Conservation (phyloP, 2,888 invertebrate genomes). For the Conus canariensis region DNA sequence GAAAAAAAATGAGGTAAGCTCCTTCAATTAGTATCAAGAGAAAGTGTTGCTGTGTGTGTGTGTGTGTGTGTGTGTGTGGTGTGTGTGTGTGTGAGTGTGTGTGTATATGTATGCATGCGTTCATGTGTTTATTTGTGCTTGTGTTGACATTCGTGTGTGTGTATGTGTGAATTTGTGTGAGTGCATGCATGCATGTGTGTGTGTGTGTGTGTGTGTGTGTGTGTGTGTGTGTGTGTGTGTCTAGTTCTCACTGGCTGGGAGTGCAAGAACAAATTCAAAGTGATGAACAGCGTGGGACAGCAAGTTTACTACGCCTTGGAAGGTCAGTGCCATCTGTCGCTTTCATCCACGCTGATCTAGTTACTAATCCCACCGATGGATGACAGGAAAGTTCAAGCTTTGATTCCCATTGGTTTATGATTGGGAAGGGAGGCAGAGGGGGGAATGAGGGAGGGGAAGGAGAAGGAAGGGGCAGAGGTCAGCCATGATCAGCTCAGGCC, state of each 20-base stretch:
- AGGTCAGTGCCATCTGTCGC: conserved; percentile 31
- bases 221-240: not conserved
- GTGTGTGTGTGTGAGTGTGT: not conserved
- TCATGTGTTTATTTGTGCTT: not conserved
- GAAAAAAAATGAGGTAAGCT: too few species aligned
- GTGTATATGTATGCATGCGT: not conserved
- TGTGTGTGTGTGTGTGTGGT: too few species aligned
- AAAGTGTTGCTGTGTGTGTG: too few species aligned
- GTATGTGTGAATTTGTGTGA: not conserved
- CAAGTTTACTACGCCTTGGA: conserved; percentile 45
- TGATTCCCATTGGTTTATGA: too few species aligned
- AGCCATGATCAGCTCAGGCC: too few species aligned
- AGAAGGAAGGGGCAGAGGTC: too few species aligned
- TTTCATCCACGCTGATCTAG: not conserved
- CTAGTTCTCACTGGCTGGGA: conserved; percentile 45
- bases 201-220: conserved; percentile 17
- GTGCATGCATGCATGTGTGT: not conserved
- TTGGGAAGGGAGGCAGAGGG: too few species aligned
- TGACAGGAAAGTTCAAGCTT: too few species aligned
- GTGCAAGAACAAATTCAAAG: conserved; percentile 45
- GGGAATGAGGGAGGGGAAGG: too few species aligned
- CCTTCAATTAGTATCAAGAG: too few species aligned
- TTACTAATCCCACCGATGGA: too few species aligned
- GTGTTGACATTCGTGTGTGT: not conserved
- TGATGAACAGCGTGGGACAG: conserved; percentile 43